Evolutionary conservation across 2,797 vertebrate genomes (phyloP).

Genomic region (Buphagus erythrorhynchus): DNA sequence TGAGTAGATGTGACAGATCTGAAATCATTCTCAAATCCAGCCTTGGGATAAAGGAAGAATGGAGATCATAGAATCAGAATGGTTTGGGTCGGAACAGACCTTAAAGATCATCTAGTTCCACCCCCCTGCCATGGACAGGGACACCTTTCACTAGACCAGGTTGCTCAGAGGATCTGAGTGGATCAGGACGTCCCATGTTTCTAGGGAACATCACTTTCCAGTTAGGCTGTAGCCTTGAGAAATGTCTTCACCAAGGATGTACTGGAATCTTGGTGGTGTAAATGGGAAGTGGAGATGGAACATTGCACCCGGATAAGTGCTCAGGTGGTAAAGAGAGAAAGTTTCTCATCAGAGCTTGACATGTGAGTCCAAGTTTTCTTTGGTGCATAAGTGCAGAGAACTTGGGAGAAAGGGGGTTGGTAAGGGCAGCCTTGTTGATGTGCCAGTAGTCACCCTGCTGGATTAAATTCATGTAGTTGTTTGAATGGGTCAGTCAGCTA

Average conservation of each 20-base stretch:
- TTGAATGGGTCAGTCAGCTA: not conserved
- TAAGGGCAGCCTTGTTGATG: not conserved
- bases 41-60: not conserved
- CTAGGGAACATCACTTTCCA: not conserved
- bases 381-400: not conserved
- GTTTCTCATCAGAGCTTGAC: not conserved
- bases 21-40: not conserved
- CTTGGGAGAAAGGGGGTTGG: not conserved
- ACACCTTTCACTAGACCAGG: not conserved
- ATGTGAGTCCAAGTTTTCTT: not conserved
- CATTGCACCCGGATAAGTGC: not conserved
- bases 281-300: not conserved
- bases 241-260: not conserved
- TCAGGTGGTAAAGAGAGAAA: not conserved
- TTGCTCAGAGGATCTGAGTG: not conserved
- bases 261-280: not conserved
- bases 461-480: not conserved
- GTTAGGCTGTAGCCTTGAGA: not conserved
- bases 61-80: not conserved
- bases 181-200: not conserved
- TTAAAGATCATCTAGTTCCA: not conserved
- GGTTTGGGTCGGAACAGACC: not conserved
- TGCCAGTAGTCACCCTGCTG: not conserved
- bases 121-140: rapidly evolving
- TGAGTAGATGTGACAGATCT: not conserved